Percentiles rank a stretch among this genome's conserved stretches.
Conservation (phyloP, 2,888 invertebrate species). For the Andrena chrysosceles region DNA sequence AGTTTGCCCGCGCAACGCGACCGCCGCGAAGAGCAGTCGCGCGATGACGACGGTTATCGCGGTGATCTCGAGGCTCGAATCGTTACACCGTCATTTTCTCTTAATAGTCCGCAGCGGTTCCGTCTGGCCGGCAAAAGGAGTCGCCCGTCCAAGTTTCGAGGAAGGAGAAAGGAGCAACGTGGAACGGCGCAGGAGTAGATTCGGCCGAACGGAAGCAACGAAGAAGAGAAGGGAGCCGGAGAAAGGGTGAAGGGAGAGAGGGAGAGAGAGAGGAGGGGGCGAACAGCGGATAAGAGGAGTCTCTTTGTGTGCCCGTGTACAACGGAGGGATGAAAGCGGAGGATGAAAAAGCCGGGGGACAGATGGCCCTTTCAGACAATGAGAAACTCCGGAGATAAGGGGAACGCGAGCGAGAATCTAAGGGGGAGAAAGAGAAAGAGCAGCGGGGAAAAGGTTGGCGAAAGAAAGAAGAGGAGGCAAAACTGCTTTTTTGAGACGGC, state of each 20-base stretch:
- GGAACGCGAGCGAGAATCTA: slow-evolving; percentile 76
- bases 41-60: too few relatives aligned
- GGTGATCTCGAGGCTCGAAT: too few relatives aligned
- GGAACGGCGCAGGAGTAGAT: slow-evolving; percentile 48
- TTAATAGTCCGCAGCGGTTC: too few relatives aligned
- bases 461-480: slow-evolving; percentile 60
- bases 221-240: slow-evolving; percentile 60
- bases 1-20: not conserved
- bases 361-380: slow-evolving; percentile 85
- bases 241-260: slow-evolving; percentile 51
- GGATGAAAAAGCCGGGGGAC: slow-evolving; percentile 83
- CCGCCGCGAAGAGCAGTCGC: not conserved
- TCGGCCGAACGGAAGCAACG: slow-evolving; percentile 65
- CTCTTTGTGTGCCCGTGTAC: slow-evolving; percentile 78
- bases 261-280: slow-evolving; percentile 70
- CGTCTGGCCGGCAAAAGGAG: slow-evolving; percentile 7
- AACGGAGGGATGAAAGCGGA: slow-evolving; percentile 83
- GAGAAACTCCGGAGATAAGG: slow-evolving; percentile 85
- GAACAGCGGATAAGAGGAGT: slow-evolving; percentile 76
- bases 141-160: slow-evolving; percentile 45
- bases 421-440: slow-evolving; percentile 44
- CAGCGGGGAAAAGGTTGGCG: slow-evolving; percentile 53
- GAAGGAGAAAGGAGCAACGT: slow-evolving; percentile 65
- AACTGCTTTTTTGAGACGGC: slow-evolving; percentile 71
- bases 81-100: too few relatives aligned